Percentiles rank a stretch among this genome's conserved stretches.
Evolutionary conservation across 23 tunicate genomes (phyloP).

Genomic region (Pegea sp.): DNA sequence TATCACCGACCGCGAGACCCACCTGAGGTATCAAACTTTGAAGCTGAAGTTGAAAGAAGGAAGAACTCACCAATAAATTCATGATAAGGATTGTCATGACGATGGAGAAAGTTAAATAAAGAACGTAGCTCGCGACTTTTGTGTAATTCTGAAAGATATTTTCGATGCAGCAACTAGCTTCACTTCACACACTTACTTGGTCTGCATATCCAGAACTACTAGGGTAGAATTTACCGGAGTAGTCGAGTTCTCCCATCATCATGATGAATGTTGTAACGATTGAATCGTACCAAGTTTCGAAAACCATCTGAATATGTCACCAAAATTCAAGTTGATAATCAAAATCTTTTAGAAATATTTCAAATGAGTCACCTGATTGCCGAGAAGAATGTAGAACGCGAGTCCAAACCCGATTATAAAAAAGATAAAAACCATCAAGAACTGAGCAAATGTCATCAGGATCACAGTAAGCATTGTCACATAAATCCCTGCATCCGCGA

Average conservation of each 20-base stretch:
- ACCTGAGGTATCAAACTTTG: not conserved
- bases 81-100: not conserved
- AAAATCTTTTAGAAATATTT: not conserved
- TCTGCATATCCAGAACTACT: not conserved
- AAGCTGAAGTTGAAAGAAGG: not conserved
- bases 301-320: not conserved
- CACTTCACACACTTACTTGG: not conserved
- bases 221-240: not conserved
- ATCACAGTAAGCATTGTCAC: not conserved
- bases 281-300: not conserved
- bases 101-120: not conserved
- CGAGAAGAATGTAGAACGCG: not conserved
- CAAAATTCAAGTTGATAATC: too few species aligned
- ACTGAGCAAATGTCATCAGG: not conserved
- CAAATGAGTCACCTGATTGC: not conserved
- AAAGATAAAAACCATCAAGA: not conserved
- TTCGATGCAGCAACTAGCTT: too few species aligned
- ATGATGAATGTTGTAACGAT: not conserved
- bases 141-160: not conserved
- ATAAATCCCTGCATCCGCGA: not conserved
- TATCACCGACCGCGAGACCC: not conserved
- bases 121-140: not conserved
- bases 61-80: not conserved
- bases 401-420: not conserved
- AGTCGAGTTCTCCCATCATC: slow-evolving; percentile 1